Evolutionary conservation across 2,797 vertebrate genomes (phyloP).

Genomic region (Anguilla pacifica): DNA sequence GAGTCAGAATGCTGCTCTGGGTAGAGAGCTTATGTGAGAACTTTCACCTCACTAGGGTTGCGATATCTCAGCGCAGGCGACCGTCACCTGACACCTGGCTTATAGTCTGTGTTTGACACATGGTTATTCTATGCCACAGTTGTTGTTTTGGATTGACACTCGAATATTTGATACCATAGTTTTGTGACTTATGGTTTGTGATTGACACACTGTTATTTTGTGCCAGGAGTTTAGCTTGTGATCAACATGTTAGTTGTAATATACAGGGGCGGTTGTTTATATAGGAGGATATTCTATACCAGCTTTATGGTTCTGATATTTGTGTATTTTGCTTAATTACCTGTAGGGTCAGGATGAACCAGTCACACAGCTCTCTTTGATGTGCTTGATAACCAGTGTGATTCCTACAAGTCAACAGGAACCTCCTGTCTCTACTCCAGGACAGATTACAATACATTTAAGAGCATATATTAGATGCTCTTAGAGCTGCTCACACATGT

Average conservation of each 20-base stretch:
- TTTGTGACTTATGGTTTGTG: background rate
- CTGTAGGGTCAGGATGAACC: background rate
- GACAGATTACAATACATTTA: background rate
- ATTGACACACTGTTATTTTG: background rate
- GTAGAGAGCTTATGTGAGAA: background rate
- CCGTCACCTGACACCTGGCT: slow-evolving; percentile 4
- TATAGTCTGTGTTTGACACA: background rate
- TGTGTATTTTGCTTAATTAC: background rate
- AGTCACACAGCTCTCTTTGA: background rate
- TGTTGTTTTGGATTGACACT: background rate
- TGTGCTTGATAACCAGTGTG: background rate
- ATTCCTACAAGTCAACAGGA: background rate
- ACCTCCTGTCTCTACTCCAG: background rate
- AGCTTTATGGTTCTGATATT: background rate
- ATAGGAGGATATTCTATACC: background rate
- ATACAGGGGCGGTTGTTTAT: background rate
- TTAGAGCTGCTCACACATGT: background rate
- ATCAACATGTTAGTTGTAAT: background rate
- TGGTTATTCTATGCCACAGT: background rate
- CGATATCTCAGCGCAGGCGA: background rate
- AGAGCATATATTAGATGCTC: background rate
- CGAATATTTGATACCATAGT: background rate
- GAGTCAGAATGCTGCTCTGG: background rate
- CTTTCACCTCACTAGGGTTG: background rate
- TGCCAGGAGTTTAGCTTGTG: background rate